Percentiles rank a stretch among this genome's conserved stretches.
These are phyloP conservation scores for Pantelozetes paolii DNA, from an alignment of 2,888 invertebrate species.

Conservation along the genomic window DNA sequence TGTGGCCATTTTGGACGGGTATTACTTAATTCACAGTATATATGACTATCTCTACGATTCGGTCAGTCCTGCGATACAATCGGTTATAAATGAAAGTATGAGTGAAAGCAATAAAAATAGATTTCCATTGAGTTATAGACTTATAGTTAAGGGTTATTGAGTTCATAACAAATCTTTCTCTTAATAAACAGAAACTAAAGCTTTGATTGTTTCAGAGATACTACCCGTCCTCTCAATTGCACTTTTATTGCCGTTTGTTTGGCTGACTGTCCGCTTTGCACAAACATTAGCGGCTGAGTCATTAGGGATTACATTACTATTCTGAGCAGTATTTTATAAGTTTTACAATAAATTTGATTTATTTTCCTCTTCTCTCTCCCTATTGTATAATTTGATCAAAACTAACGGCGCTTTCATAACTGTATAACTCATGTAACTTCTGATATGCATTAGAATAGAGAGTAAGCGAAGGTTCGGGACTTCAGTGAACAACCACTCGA, in stretches of 20 bases:
- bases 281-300: neutral
- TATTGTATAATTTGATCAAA: slow-evolving; percentile 23
- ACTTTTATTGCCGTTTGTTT: slow-evolving; percentile 10
- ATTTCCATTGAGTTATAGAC: neutral
- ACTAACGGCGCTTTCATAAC: neutral
- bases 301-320: neutral
- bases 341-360: slow-evolving; percentile 11
- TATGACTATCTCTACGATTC: neutral
- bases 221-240: neutral
- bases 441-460: neutral
- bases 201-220: slow-evolving; percentile 8
- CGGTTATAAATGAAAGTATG: slow-evolving; percentile 21
- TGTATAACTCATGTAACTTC: neutral
- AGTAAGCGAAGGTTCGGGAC: neutral
- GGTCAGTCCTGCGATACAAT: slow-evolving; percentile 10
- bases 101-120: slow-evolving; percentile 21
- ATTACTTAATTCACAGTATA: neutral
- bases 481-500: neutral
- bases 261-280: neutral
- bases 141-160: neutral
- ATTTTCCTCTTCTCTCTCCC: slow-evolving; percentile 10
- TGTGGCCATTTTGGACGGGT: slow-evolving; percentile 42
- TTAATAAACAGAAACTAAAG: slow-evolving; percentile 1
- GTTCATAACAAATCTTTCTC: neutral
- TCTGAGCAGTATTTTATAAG: slow-evolving; percentile 18